Evolutionary conservation across 1,140 invertebrate genomes (phyloP), one percentile per base, ranked within the genome.

Genomic region (Brachionus sp.): DNA sequence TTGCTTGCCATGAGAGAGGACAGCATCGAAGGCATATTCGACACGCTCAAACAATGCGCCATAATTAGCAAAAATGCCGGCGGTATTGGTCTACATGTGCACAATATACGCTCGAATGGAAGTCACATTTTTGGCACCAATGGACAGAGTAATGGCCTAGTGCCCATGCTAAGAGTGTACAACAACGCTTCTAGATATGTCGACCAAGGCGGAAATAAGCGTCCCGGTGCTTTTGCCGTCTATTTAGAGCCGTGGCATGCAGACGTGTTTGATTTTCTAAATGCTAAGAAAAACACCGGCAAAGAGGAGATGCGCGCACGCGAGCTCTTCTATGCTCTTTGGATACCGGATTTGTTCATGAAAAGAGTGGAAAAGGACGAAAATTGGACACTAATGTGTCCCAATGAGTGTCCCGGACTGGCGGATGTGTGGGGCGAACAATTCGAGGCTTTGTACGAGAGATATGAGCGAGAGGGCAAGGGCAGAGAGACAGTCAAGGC

Each of bases 301-400:
- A 94, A 94, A 86, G 97, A 98, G 88, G 95, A 98, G 89, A 89
- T 93, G 35, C 90, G 96, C 82, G 97, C 96, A 0, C 91, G 97
- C 84, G 97, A 99, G 89, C 89, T 99, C n/a, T 99, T 99, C 88
- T 98, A 96, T 88, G 98, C 93, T 13, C 87, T 99, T 9, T 99
- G 98, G 98, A 95, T 99, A 85, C 96, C 97, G 5, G 97, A 99
- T 91, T 90, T 99, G 37, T 99, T 99, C 87, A 99, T 99, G 98
- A 92, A 94, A 88, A 91, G 98, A 66, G 96, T 99, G 0, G 93
- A 97, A 87, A 90, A 91, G 0, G 92, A 98, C 89, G 92, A 90
- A 78, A 90, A 92, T 68, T 99, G 98, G 97, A 94, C 93, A 62
- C 89, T 99, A 13, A 98, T 99, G 96, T 99, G 97, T 88, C 97